Base-by-base conservation (phyloP, 2,113 vertebrate species). In the Mandrillus leucophaeus region DNA sequence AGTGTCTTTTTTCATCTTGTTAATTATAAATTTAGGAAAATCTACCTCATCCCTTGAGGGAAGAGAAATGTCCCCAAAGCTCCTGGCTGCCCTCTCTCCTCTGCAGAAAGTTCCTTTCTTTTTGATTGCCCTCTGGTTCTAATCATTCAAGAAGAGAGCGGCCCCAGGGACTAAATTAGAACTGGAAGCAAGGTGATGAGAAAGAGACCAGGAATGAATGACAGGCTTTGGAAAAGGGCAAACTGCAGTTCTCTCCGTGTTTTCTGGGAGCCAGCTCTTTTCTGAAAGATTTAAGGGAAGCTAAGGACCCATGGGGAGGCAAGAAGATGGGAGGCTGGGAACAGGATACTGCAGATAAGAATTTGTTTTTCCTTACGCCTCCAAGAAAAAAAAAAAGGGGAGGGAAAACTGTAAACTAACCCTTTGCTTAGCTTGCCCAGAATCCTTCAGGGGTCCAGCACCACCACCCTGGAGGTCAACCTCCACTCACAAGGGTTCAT, bases 351-450 rank as follows among this genome's bases (percentile, higher is more conserved):
- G 72, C 61, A 43, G 57, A 88, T 91, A 82, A 97, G 73, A 97
- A 97, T 70, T 94, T 81, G 85, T 48, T 80, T 96, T 98, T 64
- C 96, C 32, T 80, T 88, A 30, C 61, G 43, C 48, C 57, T 96
- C 78, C 32, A 82, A 97, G 90, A 91, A 86, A 96, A 30, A 64
- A 64, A 64, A 64, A 32, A 14, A 0, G 0, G 0, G 57, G 92
- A 38, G 13, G 97, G 73, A 83, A 90, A 52, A 30, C 23, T 8
- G 0, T 50, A 66, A 76, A 79, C 50, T 45, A 45, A 14, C 17
- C 20, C n/a, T 72, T 50, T 38, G 10, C 27, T 72, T 40, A 32
- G 72, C 90, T 86, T 52, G 59, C 59, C 45, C 25, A 25, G 40
- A 43, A 43, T 45, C 59, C 48, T 95, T 70, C 55, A 8, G 4